Percentiles rank a stretch among this genome's conserved stretches.
phyloP scores from a whole-genome alignment of 1,140 invertebrate genomes.

The Heliconius hermathena region DNA sequence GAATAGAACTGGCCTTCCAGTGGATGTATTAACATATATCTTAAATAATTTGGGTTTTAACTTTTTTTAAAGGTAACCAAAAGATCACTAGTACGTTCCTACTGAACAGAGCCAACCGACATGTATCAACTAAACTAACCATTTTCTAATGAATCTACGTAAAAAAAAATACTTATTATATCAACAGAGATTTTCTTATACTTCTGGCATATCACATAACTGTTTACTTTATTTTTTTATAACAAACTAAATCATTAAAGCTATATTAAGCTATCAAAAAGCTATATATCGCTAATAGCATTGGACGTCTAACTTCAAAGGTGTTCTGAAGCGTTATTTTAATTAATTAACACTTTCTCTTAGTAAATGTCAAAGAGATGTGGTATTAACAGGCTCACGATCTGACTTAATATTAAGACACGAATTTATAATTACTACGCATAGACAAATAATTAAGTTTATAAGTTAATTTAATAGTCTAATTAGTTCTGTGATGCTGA shows the following conservation, averaged over 20 bases:
- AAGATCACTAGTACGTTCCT: too few species aligned
- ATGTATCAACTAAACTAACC: too few species aligned
- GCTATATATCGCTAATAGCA: neutral
- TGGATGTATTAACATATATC: neutral
- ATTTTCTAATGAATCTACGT: too few species aligned
- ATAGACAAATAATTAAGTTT: neutral
- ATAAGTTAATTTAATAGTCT: neutral
- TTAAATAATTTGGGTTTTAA: neutral
- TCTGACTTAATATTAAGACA: constrained; percentile 11
- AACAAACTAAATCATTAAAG: neutral
- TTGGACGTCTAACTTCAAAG: neutral
- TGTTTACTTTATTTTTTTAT: neutral
- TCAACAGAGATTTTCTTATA: too few species aligned
- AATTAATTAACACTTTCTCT: constrained; percentile 31
- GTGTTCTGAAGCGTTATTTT: constrained; percentile 34
- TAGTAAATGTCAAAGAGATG: constrained; percentile 18
- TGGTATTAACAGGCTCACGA: neutral
- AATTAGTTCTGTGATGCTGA: neutral
- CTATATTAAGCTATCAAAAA: too few species aligned
- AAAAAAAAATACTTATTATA: too few species aligned
- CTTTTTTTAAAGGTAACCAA: too few species aligned
- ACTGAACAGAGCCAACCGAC: too few species aligned
- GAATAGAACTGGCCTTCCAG: neutral
- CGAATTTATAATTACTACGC: constrained; percentile 16
- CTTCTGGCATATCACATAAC: too few species aligned